phyloP scores from a whole-genome alignment of 1,140 invertebrate genomes.

The Helicoverpa zea region DNA sequence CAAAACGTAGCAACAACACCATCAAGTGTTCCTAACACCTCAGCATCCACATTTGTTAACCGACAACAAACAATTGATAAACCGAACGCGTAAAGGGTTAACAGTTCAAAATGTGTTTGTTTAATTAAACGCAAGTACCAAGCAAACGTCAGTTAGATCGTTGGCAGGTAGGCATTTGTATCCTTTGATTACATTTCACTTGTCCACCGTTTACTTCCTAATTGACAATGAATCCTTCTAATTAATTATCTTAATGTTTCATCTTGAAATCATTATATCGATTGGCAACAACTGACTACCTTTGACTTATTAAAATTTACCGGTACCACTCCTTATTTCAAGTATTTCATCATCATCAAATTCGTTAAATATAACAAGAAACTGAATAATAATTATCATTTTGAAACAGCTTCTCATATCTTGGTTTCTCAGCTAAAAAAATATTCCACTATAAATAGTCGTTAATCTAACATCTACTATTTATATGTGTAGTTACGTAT shows the following conservation, averaged over 20 bases:
- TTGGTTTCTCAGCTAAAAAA: no score
- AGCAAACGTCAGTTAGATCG: conserved; percentile 68
- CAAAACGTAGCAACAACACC: neutral
- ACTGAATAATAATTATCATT: no score
- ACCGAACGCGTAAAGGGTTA: conserved; percentile 41
- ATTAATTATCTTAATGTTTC: conserved; percentile 32
- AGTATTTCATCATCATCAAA: no score
- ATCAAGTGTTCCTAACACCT: neutral
- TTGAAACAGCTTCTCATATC: no score
- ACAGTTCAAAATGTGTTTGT: conserved; percentile 63
- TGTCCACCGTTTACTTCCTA: conserved; percentile 53
- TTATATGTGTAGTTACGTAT: no score
- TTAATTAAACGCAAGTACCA: conserved; percentile 67
- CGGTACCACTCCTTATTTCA: no score
- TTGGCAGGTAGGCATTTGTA: conserved; percentile 62
- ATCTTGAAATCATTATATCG: conserved; percentile 6
- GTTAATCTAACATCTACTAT: no score
- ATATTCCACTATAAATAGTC: no score
- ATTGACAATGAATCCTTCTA: conserved; percentile 25
- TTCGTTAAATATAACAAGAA: no score
- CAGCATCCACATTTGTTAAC: neutral
- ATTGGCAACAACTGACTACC: no score
- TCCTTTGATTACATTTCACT: conserved; percentile 74
- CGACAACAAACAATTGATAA: conserved; percentile 39
- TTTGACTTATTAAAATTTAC: no score